These are phyloP conservation scores for Lutraria lutraria DNA, from an alignment of 2,888 invertebrate species.

Conservation along the genomic window DNA sequence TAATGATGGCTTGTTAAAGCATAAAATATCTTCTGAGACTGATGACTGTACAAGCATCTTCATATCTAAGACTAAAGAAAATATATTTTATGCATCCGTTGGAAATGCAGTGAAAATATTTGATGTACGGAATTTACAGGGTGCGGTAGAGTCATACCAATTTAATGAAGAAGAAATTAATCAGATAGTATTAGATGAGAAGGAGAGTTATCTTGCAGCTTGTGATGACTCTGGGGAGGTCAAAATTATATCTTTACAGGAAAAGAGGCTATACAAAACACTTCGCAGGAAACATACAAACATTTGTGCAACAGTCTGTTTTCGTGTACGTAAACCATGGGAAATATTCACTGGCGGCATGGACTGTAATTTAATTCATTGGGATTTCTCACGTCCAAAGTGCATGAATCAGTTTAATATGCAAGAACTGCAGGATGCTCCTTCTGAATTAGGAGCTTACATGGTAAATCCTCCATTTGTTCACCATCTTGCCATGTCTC, in stretches of 20 bases:
- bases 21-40: conserved; percentile 71
- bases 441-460: conserved; percentile 77
- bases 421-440: conserved; percentile 81
- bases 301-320: conserved; percentile 84
- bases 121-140: conserved; percentile 75
- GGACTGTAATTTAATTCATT: conserved; percentile 85
- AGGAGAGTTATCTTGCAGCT: conserved; percentile 83
- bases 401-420: conserved; percentile 83
- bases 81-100: conserved; percentile 80
- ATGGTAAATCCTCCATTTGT: conserved; percentile 85
- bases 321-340: conserved; percentile 80
- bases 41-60: conserved; percentile 82
- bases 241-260: conserved; percentile 82
- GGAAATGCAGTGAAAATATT: conserved; percentile 78
- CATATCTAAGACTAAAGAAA: conserved; percentile 78
- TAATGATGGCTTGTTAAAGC: conserved; percentile 68
- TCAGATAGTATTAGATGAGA: conserved; percentile 82
- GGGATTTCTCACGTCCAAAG: conserved; percentile 84
- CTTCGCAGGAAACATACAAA: conserved; percentile 85
- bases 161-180: conserved; percentile 85
- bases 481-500: conserved; percentile 79
- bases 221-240: conserved; percentile 85
- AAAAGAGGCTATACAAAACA: conserved; percentile 82
- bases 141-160: conserved; percentile 74
- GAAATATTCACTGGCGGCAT: conserved; percentile 84